Evolutionary conservation across 1,140 invertebrate genomes (phyloP).

Genomic region (Papilio machaon): DNA sequence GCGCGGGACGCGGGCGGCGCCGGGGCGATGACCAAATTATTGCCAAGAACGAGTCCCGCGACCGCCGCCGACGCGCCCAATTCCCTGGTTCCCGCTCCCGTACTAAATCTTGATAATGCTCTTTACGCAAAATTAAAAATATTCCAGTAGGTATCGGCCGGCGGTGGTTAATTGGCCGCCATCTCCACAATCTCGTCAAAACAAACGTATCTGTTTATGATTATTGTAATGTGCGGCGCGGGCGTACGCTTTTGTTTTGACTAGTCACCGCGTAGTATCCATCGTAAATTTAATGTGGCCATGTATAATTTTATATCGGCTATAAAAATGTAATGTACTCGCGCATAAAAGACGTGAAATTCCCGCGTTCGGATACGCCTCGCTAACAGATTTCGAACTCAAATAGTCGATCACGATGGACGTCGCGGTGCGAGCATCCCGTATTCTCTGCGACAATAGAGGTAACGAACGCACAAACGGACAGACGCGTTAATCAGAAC

Average conservation of each 20-base stretch:
- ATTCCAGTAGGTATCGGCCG: constrained; percentile 42
- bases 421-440: constrained; percentile 72
- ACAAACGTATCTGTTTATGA: constrained; percentile 24
- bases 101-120: constrained; percentile 62
- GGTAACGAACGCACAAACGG: constrained; percentile 79
- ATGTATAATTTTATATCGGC: constrained; percentile 23
- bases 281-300: constrained; percentile 34
- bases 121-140: constrained; percentile 44
- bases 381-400: constrained; percentile 66
- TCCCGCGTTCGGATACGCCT: constrained; percentile 58
- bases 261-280: constrained; percentile 12
- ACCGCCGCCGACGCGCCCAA: constrained; percentile 47
- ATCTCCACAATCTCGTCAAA: constrained; percentile 19
- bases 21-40: constrained; percentile 76
- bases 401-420: constrained; percentile 79
- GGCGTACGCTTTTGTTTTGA: constrained; percentile 26
- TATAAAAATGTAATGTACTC: constrained; percentile 33
- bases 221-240: constrained; percentile 6
- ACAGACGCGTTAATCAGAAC: constrained; percentile 76
- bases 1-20: constrained; percentile 42
- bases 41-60: constrained; percentile 65
- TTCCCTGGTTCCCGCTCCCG: constrained; percentile 48
- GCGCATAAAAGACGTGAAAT: constrained; percentile 34
- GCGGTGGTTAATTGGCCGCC: constrained; percentile 25
- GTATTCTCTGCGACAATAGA: constrained; percentile 76